Percentiles rank a stretch among this genome's conserved stretches.
phyloP scores from a whole-genome alignment of 1,140 invertebrate species.

The Neotoxoptera formosana region DNA sequence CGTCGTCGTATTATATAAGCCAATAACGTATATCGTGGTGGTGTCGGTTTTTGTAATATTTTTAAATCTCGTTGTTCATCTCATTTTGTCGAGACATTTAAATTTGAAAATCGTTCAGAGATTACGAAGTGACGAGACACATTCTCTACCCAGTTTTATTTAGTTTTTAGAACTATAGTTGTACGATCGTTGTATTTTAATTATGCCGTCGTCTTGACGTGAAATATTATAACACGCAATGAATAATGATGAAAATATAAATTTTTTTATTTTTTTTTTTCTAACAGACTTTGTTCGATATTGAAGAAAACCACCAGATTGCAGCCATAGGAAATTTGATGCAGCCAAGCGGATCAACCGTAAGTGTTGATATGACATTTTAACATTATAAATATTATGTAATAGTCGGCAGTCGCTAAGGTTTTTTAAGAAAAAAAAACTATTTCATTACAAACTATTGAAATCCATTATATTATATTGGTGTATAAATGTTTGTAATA shows the following conservation, averaged over 20 bases:
- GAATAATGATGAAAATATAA: neutral
- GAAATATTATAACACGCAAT: neutral
- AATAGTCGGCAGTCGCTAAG: neutral
- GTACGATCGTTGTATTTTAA: neutral
- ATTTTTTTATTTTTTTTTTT: neutral
- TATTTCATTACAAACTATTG: neutral
- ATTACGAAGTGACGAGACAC: neutral
- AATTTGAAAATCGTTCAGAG: neutral
- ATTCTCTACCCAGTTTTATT: neutral
- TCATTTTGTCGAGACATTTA: neutral
- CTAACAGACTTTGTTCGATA: neutral
- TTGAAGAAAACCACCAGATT: conserved; percentile 26
- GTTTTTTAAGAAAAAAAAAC: neutral
- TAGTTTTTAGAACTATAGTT: neutral
- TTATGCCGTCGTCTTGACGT: neutral
- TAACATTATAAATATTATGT: neutral
- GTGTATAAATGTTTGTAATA: neutral
- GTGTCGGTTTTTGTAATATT: neutral
- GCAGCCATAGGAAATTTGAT: conserved; percentile 56
- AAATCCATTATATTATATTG: too few relatives aligned
- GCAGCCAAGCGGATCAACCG: conserved; percentile 53
- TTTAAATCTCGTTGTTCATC: neutral
- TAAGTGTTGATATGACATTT: conserved; percentile 7
- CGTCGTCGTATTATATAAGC: neutral
- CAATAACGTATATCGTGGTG: neutral